phyloP scores from a whole-genome alignment of 2,113 vertebrate species.

The Tringa solitaria region DNA sequence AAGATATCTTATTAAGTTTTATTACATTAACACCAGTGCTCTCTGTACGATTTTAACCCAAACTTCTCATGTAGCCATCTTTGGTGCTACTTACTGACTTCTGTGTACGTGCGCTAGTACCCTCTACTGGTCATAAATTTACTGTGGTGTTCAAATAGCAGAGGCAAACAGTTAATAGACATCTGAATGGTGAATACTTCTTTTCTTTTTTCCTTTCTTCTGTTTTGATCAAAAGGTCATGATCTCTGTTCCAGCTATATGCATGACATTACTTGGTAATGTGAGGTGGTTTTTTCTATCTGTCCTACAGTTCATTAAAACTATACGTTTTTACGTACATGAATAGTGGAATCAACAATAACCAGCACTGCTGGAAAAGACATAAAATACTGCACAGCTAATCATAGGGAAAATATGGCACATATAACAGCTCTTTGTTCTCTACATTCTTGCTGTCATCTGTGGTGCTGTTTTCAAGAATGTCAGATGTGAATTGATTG shows the following conservation, averaged over 20 bases:
- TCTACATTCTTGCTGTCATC: constrained; percentile 14
- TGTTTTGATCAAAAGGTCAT: neutral
- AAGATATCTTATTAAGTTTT: neutral
- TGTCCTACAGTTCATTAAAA: constrained; percentile 37
- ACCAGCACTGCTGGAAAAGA: constrained; percentile 7
- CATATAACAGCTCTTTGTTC: constrained; percentile 29
- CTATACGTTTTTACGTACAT: neutral
- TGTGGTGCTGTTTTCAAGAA: constrained; percentile 22
- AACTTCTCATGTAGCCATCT: constrained; percentile 22
- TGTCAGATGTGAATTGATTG: constrained; percentile 17
- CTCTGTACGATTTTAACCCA: neutral
- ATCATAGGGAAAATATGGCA: constrained; percentile 7
- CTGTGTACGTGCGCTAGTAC: neutral
- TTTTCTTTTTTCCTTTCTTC: neutral
- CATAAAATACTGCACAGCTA: constrained; percentile 39
- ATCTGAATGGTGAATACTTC: neutral
- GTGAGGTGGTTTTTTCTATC: constrained; percentile 15
- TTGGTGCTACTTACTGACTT: neutral
- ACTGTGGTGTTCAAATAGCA: neutral
- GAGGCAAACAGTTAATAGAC: neutral
- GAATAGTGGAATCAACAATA: neutral
- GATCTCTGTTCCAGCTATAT: neutral
- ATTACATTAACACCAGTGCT: neutral
- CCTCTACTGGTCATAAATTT: constrained; percentile 46
- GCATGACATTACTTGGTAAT: neutral